phyloP scores from a whole-genome alignment of 2,113 vertebrate genomes.

The Seriola aureovittata region DNA sequence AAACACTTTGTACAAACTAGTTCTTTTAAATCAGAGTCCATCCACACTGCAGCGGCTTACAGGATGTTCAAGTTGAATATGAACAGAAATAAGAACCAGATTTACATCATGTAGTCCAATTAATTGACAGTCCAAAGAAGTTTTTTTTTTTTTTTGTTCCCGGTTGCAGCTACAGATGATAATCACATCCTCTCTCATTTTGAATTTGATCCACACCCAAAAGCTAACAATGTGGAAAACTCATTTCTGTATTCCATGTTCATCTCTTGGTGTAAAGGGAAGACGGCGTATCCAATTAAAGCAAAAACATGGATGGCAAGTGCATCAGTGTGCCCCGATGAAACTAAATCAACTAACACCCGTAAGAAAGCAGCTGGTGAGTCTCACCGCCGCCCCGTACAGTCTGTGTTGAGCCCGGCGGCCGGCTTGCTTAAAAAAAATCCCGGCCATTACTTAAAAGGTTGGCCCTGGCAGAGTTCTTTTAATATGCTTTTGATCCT shows the following conservation, averaged over 20 bases:
- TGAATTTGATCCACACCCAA: slow-evolving; percentile 13
- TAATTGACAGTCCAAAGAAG: slow-evolving; percentile 22
- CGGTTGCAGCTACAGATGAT: slow-evolving; percentile 9
- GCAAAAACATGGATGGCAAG: slow-evolving; percentile 43
- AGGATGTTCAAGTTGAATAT: neutral
- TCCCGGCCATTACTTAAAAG: slow-evolving; percentile 47
- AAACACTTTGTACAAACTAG: neutral
- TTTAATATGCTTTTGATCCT: slow-evolving; percentile 72
- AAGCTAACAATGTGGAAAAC: slow-evolving; percentile 22
- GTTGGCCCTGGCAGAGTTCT: slow-evolving; percentile 51
- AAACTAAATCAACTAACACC: slow-evolving; percentile 43
- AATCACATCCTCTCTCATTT: slow-evolving; percentile 13
- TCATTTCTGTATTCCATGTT: slow-evolving; percentile 25
- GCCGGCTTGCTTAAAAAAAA: slow-evolving; percentile 36
- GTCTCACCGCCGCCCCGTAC: slow-evolving; percentile 1
- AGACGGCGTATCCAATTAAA: slow-evolving; percentile 48
- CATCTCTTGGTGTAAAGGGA: neutral
- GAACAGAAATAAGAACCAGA: neutral
- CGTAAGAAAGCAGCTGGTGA: slow-evolving; percentile 37
- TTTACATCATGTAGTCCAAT: neutral
- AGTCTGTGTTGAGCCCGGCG: slow-evolving; percentile 11
- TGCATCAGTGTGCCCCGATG: slow-evolving; percentile 24
- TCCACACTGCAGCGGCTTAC: neutral
- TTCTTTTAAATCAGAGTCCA: neutral
- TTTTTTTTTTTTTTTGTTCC: neutral